These are phyloP conservation scores for Aleiodes sp. DNA, from an alignment of 1,140 invertebrate genomes.

Conservation along the genomic window DNA sequence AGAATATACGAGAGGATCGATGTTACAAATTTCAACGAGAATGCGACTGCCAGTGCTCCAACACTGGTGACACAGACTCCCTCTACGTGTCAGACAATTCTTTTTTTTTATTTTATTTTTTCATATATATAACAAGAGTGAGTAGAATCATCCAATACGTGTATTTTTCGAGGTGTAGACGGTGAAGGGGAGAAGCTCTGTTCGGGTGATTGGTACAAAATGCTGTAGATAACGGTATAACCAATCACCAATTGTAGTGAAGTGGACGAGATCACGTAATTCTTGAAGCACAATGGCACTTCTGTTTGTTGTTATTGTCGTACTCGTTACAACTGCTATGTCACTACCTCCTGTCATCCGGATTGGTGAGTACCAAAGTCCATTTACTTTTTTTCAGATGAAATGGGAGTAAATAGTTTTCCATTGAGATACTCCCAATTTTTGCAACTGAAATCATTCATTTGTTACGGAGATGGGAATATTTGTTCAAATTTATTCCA, in stretches of 20 bases:
- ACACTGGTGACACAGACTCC: not conserved
- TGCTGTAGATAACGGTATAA: not conserved
- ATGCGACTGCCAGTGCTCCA: not conserved
- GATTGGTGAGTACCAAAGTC: constrained; percentile 68
- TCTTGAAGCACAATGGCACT: constrained; percentile 60
- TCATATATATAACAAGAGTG: no score
- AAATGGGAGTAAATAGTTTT: not conserved
- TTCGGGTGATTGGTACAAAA: not conserved
- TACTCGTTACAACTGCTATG: constrained; percentile 63
- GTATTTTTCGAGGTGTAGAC: no score
- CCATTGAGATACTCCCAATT: not conserved
- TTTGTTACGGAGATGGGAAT: no score
- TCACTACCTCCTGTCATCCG: constrained; percentile 74
- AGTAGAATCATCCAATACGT: not conserved
- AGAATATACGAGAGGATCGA: not conserved
- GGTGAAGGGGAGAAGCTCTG: not conserved
- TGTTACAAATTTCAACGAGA: not conserved
- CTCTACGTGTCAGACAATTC: not conserved
- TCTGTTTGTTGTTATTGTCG: constrained; percentile 61
- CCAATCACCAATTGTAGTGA: constrained; percentile 38
- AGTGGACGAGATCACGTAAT: constrained; percentile 33
- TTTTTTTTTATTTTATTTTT: constrained; percentile 4
- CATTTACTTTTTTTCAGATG: not conserved
- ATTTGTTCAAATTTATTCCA: no score
- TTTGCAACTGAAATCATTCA: no score